Base-by-base conservation (phyloP, 2,797 vertebrate species). In the Iguana delicatissima region DNA sequence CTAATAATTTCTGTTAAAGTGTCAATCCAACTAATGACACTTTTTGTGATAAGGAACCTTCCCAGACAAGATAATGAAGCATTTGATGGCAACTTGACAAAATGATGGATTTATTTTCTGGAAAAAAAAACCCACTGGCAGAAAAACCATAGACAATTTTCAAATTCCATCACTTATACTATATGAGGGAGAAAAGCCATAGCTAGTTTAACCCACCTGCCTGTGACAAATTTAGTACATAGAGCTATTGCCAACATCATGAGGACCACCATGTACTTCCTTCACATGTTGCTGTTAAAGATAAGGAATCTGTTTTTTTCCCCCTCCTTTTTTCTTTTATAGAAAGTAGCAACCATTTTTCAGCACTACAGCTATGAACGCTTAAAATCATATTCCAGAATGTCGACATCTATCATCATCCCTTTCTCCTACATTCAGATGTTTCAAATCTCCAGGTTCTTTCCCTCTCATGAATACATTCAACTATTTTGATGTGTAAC, bases 21-120 rank as follows among this genome's bases (percentile, higher is more conserved):
- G 9, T 87, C 73, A 93, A 46, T 69, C 35, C 22, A 92, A 24
- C 89, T 62, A 95, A 29, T 88, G 57, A 6, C 62, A 93, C 76
- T 91, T 92, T 84, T 50, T 59, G 10, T 86, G 90, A 89, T 92
- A 91, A 94, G 94, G 85, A 90, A 82, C 64, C 73, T 94, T 89
- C 85, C 38, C 46, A 93, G 69, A 22, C n/a, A 92, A 77, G 38
- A 91, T 88, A 94, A 95, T 86, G 74, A 91, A 72, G 72, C 10
- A 91, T 29, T 55, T 95, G 59, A 93, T 76, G 89, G 16, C 57
- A 76, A 92, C 4, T 93, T 13, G 92, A 92, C 67, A 91, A 42
- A 82, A 91, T 0, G 0, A 91, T 85, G 38, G 50, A 52, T 64
- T 89, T 89, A 94, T 89, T 91, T 0, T 92, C 89, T 46, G 42